Evolutionary conservation across 2,888 invertebrate species (phyloP).

Genomic region (Anoplius nigerrimus): DNA sequence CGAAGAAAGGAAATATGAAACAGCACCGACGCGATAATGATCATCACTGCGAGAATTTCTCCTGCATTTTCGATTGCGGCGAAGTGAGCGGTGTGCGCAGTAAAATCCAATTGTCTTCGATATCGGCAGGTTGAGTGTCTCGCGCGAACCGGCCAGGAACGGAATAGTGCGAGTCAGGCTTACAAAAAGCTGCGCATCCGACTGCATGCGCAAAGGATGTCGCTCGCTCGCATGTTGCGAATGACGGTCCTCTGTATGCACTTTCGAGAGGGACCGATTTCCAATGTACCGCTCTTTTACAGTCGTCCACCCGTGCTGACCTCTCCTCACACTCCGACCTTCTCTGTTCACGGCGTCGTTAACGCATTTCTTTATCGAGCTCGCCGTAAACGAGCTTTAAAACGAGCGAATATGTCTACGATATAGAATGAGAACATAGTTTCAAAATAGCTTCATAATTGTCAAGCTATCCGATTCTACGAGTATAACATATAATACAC

Average conservation of each 20-base stretch:
- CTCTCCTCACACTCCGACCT: background rate
- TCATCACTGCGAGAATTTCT: too few species aligned
- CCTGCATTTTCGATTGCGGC: background rate
- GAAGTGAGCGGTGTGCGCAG: background rate
- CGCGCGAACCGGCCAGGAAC: constrained; percentile 16
- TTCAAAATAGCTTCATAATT: too few species aligned
- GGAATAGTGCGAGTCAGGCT: constrained; percentile 33
- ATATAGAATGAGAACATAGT: too few species aligned
- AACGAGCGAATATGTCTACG: too few species aligned
- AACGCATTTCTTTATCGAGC: constrained; percentile 8
- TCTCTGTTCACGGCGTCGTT: background rate
- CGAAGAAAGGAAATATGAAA: too few species aligned
- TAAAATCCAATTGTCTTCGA: constrained; percentile 8
- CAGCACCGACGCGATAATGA: too few species aligned
- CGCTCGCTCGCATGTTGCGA: too few species aligned
- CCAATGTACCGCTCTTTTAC: too few species aligned
- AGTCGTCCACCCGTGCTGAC: background rate
- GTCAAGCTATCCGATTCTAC: too few species aligned
- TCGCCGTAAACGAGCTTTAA: background rate
- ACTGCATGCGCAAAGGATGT: background rate
- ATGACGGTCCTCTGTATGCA: background rate
- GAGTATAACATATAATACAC: too few species aligned
- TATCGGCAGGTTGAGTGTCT: background rate
- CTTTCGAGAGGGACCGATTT: too few species aligned
- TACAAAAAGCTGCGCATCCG: background rate